These are phyloP conservation scores for Volucella inanis DNA, from an alignment of 2,888 invertebrate genomes.

Conservation along the genomic window DNA sequence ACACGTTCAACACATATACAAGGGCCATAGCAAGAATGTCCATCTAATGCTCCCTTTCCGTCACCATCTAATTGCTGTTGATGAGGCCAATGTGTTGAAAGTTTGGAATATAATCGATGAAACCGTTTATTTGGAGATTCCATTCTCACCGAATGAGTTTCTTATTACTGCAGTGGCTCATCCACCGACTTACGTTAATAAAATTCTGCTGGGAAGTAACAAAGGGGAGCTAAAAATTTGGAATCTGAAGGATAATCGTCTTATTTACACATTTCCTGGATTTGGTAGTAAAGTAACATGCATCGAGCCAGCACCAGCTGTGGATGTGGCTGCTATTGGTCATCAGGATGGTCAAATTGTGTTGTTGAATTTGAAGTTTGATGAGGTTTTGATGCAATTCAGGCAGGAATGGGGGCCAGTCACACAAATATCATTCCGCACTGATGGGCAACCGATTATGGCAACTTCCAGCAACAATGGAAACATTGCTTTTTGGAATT, in stretches of 20 bases:
- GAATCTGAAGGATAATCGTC: constrained; percentile 91
- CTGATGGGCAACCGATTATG: constrained; percentile 94
- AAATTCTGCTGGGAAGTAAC: constrained; percentile 93
- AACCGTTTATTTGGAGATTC: constrained; percentile 86
- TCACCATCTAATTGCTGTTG: constrained; percentile 91
- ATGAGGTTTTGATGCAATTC: constrained; percentile 92
- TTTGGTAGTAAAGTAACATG: constrained; percentile 86
- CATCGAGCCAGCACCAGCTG: constrained; percentile 94
- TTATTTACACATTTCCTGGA: constrained; percentile 88
- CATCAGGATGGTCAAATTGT: constrained; percentile 91
- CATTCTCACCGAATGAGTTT: constrained; percentile 88
- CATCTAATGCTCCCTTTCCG: constrained; percentile 93
- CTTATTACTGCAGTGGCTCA: constrained; percentile 92
- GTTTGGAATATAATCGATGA: constrained; percentile 93
- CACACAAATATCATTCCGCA: constrained; percentile 92
- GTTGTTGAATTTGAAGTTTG: constrained; percentile 93
- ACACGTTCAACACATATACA: constrained; percentile 91
- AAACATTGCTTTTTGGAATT: constrained; percentile 96
- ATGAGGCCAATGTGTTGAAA: constrained; percentile 89
- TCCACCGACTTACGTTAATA: constrained; percentile 97
- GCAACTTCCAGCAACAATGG: constrained; percentile 92
- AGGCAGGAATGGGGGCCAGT: constrained; percentile 96
- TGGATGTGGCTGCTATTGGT: constrained; percentile 96
- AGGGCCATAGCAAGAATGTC: constrained; percentile 89
- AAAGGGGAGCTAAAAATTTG: constrained; percentile 94